Evolutionary conservation across 2,113 vertebrate species (phyloP).

Genomic region (Ploceus nigricollis): DNA sequence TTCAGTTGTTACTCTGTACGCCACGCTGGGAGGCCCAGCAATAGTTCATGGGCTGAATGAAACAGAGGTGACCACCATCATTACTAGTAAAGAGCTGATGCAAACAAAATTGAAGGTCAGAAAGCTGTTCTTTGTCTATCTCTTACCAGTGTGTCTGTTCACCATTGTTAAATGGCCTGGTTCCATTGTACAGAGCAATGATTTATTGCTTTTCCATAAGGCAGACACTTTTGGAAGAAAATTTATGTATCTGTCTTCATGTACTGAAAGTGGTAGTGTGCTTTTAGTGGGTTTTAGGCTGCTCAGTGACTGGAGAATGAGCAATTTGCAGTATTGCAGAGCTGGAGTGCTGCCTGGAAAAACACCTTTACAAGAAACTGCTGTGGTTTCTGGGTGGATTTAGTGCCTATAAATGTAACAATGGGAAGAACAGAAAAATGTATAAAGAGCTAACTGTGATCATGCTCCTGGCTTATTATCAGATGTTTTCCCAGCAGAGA

Average conservation of each 20-base stretch:
- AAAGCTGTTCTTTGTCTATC: not conserved
- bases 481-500: not conserved
- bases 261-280: not conserved
- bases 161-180: not conserved
- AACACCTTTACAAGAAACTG: not conserved
- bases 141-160: not conserved
- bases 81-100: constrained; percentile 91
- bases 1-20: constrained; percentile 91
- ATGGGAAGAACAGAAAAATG: not conserved
- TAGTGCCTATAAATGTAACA: not conserved
- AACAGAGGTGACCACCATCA: constrained; percentile 90
- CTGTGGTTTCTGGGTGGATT: not conserved
- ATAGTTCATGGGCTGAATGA: constrained; percentile 91
- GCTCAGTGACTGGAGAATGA: not conserved
- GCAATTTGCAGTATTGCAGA: not conserved
- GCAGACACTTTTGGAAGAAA: not conserved
- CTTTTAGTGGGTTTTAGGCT: not conserved
- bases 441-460: not conserved
- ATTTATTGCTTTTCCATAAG: not conserved
- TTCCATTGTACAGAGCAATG: not conserved
- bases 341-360: not conserved
- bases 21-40: constrained; percentile 90
- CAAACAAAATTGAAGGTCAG: constrained; percentile 90
- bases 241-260: not conserved
- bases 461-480: not conserved